Evolutionary conservation across 1,140 invertebrate species (phyloP), one percentile per base, ranked within the genome.

Genomic region (Pseudomyrmex flavicornis): DNA sequence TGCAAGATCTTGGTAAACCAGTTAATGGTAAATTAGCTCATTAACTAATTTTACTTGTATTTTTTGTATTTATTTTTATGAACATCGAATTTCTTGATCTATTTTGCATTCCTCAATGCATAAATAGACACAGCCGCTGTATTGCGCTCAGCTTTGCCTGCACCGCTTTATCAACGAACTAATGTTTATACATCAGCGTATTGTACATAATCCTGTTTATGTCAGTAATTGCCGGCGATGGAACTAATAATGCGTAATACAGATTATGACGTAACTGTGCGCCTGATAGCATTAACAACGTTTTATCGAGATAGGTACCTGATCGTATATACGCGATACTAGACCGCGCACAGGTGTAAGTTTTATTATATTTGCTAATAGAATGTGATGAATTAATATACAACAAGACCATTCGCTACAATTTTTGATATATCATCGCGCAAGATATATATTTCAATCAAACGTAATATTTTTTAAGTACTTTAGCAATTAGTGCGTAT

Each of bases 211-310:
- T 70, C 66, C 13, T 58, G 66, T 56, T 63, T 68, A 22, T 35
- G 73, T 20, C 17, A 17, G 10, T 72, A 70, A 59, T 54, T 59
- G 54, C 44, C 52, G 50, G 22, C 76, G 56, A 72, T 72, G 54
- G n/a, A 50, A 70, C 54, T 72, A 80, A 80, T 72, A 80, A 80
- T 20, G 20, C 76, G 76, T 80, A 80, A 59, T 80, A 80, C 72
- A 70, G 76, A 72, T 80, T 80, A 72, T 80, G 76, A 80, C 66
- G 76, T 48, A 80, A 80, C 66, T 72, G 76, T 54, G 50, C 48
- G 65, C 66, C 66, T n/a, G 66, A 70, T 70, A 79, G 75, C 52
- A 52, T 26, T 58, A 72, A 69, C 66, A 69, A 58, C 4, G 65
- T 79, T 44, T 59, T 48, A 15, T 58, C 65, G 13, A 59, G 75